Evolutionary conservation across 2,888 invertebrate species (phyloP).

Genomic region (Therioaphis trifolii): DNA sequence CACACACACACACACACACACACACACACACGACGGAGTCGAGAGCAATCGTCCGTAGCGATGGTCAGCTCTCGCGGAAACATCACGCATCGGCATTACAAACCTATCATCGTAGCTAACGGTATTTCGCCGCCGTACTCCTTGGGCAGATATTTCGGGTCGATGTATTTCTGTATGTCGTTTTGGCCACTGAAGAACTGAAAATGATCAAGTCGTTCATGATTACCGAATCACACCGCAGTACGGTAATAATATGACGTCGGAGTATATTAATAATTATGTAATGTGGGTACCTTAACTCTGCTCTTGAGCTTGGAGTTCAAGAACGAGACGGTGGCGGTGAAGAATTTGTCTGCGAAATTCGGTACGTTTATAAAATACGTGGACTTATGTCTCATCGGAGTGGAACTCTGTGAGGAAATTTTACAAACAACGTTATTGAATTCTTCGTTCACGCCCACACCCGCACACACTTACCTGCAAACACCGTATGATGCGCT

Average conservation of each 20-base stretch:
- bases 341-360: constrained; percentile 83
- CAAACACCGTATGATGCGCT: constrained; percentile 78
- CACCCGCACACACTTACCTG: constrained; percentile 71
- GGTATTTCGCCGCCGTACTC: constrained; percentile 88
- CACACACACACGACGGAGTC: too few species aligned
- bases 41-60: too few species aligned
- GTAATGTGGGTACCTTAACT: constrained; percentile 76
- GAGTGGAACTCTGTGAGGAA: constrained; percentile 81
- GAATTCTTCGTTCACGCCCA: background rate
- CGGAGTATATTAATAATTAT: too few species aligned
- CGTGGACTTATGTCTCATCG: constrained; percentile 89
- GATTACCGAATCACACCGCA: too few species aligned
- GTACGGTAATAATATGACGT: too few species aligned
- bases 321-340: constrained; percentile 83
- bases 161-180: constrained; percentile 72
- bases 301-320: constrained; percentile 86
- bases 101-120: constrained; percentile 85
- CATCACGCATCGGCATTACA: too few species aligned
- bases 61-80: too few species aligned
- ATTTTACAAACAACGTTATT: background rate
- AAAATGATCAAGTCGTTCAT: constrained; percentile 7
- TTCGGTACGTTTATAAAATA: constrained; percentile 88
- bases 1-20: too few species aligned
- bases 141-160: constrained; percentile 77
- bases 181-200: constrained; percentile 68